Conservation (phyloP, 53 echinoderm and acorn worm genomes). For the Temnopleurus reevesii region DNA sequence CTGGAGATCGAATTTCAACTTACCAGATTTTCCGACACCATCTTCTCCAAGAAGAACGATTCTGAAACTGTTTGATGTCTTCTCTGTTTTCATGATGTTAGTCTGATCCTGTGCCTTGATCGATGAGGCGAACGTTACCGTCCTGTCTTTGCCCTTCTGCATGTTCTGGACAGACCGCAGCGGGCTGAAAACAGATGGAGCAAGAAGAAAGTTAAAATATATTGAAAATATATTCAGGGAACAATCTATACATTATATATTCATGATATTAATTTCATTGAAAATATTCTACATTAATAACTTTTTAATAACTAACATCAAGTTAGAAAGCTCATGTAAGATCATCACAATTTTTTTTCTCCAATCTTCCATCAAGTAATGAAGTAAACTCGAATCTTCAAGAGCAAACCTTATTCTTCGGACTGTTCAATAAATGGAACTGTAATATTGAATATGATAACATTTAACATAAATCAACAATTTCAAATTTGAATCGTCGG, state of each 20-base stretch:
- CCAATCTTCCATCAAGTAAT: no score
- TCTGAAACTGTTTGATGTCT: conserved; percentile 68
- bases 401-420: no score
- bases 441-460: no score
- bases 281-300: no score
- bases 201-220: neutral
- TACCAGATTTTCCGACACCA: conserved; percentile 97
- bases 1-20: conserved; percentile 17
- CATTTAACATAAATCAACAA: neutral
- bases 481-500: neutral
- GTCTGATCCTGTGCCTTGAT: neutral
- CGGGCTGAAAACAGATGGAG: neutral
- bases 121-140: conserved; percentile 7
- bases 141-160: conserved; percentile 11
- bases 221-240: neutral
- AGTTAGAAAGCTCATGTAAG: no score
- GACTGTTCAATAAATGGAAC: no score
- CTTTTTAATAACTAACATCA: no score
- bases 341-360: no score
- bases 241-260: neutral
- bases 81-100: conserved; percentile 72
- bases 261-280: no score
- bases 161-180: conserved; percentile 39
- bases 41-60: conserved; percentile 91
- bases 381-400: no score